These are phyloP conservation scores for Epinotia ramella DNA, from an alignment of 2,888 invertebrate genomes.

Conservation along the genomic window DNA sequence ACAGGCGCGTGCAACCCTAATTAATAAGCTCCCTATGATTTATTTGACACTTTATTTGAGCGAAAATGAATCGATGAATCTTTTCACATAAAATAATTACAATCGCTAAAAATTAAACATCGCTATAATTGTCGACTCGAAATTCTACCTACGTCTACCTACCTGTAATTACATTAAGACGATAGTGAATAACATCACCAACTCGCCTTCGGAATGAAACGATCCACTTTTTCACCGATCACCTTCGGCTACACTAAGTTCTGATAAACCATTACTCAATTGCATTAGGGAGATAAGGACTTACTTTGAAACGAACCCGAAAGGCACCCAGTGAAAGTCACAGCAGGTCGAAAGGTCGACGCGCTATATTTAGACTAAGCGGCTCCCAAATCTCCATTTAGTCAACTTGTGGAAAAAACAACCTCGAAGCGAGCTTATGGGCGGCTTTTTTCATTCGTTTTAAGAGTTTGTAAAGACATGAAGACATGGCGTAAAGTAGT, in stretches of 20 bases:
- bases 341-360: constrained; percentile 40
- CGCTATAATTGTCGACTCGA: neutral
- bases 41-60: neutral
- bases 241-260: constrained; percentile 10
- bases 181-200: neutral
- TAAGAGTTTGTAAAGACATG: constrained; percentile 7
- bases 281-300: constrained; percentile 35
- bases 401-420: constrained; percentile 23
- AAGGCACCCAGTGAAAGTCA: constrained; percentile 30
- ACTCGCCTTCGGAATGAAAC: neutral
- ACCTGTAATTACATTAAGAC: neutral
- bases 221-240: constrained; percentile 12
- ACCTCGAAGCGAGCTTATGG: neutral
- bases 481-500: neutral
- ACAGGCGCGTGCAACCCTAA: too few species aligned
- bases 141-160: too few species aligned
- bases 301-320: constrained; percentile 31
- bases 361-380: constrained; percentile 36
- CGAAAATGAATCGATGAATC: neutral
- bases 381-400: constrained; percentile 17
- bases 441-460: constrained; percentile 5
- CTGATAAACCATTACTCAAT: constrained; percentile 34
- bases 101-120: too few species aligned
- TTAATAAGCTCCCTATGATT: too few species aligned
- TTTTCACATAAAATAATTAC: neutral